A percentile compares a stretch with the other conserved stretches of the same genome.
These are phyloP conservation scores for Gambelia wislizenii DNA, from an alignment of 2,797 vertebrate genomes.

Conservation along the genomic window DNA sequence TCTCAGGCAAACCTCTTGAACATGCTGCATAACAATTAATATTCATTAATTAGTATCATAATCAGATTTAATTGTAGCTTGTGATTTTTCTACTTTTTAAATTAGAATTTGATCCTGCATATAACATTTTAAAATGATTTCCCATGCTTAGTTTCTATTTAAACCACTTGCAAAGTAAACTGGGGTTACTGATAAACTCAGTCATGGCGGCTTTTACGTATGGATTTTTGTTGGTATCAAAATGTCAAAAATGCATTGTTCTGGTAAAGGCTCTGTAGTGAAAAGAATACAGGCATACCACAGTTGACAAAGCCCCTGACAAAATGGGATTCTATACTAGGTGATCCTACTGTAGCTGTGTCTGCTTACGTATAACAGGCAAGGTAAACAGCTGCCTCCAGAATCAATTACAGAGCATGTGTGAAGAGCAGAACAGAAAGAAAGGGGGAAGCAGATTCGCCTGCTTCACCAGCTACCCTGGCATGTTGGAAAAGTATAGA, in stretches of 20 bases:
- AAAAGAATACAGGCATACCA: background rate
- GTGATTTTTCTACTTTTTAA: background rate
- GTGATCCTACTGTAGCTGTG: no score
- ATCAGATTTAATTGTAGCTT: constrained; percentile 11
- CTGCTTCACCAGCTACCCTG: no score
- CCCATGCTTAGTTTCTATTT: background rate
- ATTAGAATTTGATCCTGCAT: background rate
- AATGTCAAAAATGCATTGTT: background rate
- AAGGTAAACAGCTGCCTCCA: no score
- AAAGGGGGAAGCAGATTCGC: no score
- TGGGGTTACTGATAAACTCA: background rate
- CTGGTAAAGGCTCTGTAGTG: background rate
- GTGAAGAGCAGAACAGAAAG: no score
- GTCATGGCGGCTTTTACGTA: background rate
- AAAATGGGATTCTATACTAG: no score
- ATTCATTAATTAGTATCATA: constrained; percentile 28
- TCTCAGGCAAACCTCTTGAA: constrained; percentile 10
- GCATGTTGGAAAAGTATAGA: no score
- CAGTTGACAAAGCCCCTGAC: no score
- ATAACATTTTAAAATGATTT: background rate
- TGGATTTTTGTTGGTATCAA: background rate
- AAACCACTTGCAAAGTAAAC: background rate
- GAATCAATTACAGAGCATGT: no score
- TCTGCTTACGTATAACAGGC: no score
- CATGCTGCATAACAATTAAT: constrained; percentile 3